These are phyloP conservation scores for Synchiropus splendidus DNA, from an alignment of 2,113 vertebrate species.

Conservation along the genomic window DNA sequence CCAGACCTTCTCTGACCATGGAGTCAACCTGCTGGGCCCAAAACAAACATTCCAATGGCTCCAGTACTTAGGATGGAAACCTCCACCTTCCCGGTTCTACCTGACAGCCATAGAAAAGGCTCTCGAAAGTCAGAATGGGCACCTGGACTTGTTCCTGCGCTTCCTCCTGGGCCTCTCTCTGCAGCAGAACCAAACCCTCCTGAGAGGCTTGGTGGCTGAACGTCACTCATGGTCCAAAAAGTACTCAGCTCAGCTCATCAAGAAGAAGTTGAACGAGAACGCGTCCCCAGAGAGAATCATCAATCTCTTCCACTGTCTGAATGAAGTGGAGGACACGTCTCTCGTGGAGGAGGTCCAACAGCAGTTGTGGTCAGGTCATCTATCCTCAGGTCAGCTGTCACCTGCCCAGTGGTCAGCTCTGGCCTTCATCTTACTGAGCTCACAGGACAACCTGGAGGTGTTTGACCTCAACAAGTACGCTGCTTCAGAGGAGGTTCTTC, in stretches of 20 bases:
- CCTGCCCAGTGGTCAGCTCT: conserved; percentile 1
- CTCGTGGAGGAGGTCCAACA: conserved; percentile 3
- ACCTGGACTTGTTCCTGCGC: conserved; percentile 4
- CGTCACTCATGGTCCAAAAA: background rate
- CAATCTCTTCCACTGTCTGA: conserved; percentile 3
- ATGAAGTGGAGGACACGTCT: background rate
- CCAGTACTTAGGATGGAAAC: no score
- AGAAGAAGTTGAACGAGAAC: background rate
- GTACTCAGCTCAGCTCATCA: background rate
- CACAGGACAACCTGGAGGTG: background rate
- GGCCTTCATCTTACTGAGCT: conserved; percentile 4
- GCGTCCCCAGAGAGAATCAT: background rate
- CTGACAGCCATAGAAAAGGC: background rate
- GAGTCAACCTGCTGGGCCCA: background rate
- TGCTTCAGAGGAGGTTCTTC: background rate
- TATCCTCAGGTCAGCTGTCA: background rate
- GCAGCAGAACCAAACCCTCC: background rate
- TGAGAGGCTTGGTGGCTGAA: background rate
- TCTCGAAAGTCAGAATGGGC: background rate
- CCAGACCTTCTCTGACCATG: background rate
- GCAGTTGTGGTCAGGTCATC: background rate
- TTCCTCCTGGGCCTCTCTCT: conserved; percentile 2
- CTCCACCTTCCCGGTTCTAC: background rate
- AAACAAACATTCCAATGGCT: background rate
- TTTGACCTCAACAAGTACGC: conserved; percentile 4